Percentiles rank a stretch among this genome's conserved stretches.
Conservation (phyloP, 1,140 invertebrate species). For the Drosophila mauritiana region DNA sequence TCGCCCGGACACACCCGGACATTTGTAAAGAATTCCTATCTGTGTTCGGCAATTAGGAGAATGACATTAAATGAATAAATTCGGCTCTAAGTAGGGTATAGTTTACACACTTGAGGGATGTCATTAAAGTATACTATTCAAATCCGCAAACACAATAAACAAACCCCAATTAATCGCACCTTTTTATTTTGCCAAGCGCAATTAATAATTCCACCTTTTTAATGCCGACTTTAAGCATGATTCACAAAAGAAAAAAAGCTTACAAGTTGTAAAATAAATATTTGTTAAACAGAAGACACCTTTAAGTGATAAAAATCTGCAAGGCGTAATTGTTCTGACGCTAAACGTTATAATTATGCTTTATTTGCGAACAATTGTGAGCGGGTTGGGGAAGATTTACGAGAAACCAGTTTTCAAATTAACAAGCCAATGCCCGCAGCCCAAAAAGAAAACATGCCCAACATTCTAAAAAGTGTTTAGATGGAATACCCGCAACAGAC, state of each 20-base stretch:
- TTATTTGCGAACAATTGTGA: constrained; percentile 28
- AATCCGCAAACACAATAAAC: no score
- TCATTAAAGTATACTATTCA: not conserved
- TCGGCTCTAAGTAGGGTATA: no score
- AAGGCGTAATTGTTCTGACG: constrained; percentile 40
- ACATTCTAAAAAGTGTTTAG: constrained; percentile 45
- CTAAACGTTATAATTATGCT: constrained; percentile 53
- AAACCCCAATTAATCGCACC: not conserved
- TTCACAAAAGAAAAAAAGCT: constrained; percentile 21
- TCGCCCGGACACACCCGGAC: constrained; percentile 1
- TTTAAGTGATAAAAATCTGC: constrained; percentile 48
- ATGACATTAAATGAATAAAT: not conserved
- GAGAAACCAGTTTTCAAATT: constrained; percentile 61
- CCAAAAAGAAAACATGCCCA: constrained; percentile 34
- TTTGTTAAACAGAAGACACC: constrained; percentile 41
- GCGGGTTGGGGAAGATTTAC: constrained; percentile 12
- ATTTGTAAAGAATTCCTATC: constrained; percentile 18
- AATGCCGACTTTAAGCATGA: not conserved
- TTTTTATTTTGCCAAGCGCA: not conserved
- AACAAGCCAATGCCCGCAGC: constrained; percentile 56
- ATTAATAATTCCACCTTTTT: constrained; percentile 6
- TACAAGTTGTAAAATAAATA: constrained; percentile 21
- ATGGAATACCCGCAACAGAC: constrained; percentile 10
- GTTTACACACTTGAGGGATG: not conserved
- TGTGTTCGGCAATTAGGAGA: not conserved